A percentile compares a stretch with the other conserved stretches of the same genome.
These are phyloP conservation scores for Oreochromis spilurus DNA, from an alignment of 2,113 vertebrate species.

Conservation along the genomic window DNA sequence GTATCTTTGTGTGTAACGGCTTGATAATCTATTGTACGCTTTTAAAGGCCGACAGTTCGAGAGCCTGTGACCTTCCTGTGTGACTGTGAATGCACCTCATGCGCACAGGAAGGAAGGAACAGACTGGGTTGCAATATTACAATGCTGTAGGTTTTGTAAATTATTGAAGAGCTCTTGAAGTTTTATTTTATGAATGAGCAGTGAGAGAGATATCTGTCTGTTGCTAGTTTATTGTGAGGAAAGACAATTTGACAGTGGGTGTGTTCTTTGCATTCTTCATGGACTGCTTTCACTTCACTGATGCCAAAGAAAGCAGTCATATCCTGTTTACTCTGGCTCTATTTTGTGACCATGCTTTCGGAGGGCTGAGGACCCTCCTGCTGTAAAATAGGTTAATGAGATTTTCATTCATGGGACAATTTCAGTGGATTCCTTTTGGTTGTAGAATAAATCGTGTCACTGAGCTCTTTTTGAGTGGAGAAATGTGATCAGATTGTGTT, in stretches of 20 bases:
- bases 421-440: background rate
- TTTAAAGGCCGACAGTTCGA: background rate
- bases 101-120: background rate
- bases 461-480: background rate
- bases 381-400: background rate
- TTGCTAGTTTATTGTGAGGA: background rate
- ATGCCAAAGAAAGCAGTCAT: constrained; percentile 32
- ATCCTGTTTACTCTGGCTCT: constrained; percentile 46
- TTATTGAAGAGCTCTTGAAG: background rate
- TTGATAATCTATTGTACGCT: constrained; percentile 24
- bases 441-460: background rate
- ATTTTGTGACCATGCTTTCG: constrained; percentile 8
- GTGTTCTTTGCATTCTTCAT: background rate
- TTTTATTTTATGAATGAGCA: constrained; percentile 21
- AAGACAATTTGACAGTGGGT: background rate
- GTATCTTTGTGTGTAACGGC: constrained; percentile 11
- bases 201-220: background rate
- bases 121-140: background rate
- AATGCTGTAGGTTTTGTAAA: background rate
- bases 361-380: background rate
- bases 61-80: background rate
- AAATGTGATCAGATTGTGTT: background rate
- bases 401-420: background rate
- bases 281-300: constrained; percentile 1
- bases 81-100: background rate